Percentiles rank a stretch among this genome's conserved stretches.
phyloP scores from a whole-genome alignment of 1,140 invertebrate species.

The Brachionus paranguensis region DNA sequence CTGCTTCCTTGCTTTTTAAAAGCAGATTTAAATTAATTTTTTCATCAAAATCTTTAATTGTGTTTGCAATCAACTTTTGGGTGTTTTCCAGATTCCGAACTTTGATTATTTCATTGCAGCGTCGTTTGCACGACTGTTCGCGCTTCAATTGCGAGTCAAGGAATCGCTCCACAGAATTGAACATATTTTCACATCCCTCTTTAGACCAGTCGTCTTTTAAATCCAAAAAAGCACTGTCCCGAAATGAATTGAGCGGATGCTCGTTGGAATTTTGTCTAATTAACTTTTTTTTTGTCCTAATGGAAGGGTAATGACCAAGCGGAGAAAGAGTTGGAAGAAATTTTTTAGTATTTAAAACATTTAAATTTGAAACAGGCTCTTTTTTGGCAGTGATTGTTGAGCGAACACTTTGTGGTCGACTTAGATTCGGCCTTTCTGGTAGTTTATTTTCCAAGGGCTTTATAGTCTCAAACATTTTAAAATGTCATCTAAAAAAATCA shows the following conservation, averaged over 20 bases:
- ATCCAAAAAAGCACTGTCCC: not conserved
- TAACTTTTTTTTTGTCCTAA: not conserved
- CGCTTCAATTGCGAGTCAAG: not conserved
- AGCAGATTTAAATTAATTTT: constrained; percentile 14
- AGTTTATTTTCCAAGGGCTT: not conserved
- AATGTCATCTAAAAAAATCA: not conserved
- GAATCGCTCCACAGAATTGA: not conserved
- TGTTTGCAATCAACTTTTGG: not conserved
- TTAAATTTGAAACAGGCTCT: not conserved
- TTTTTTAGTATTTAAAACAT: not conserved
- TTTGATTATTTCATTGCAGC: not conserved
- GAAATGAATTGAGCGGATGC: not conserved
- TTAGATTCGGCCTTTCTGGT: not conserved
- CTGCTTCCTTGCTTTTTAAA: not conserved
- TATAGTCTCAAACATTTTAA: not conserved
- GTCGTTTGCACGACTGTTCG: constrained; percentile 6
- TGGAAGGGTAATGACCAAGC: not conserved
- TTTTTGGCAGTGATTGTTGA: not conserved
- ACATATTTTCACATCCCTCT: not conserved
- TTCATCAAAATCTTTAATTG: constrained; percentile 24
- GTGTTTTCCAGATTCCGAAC: not conserved
- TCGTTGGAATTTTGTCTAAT: not conserved
- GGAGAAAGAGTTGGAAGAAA: constrained; percentile 13
- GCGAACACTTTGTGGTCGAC: not conserved
- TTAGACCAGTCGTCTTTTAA: constrained; percentile 18